phyloP scores from a whole-genome alignment of 2,113 vertebrate genomes.

The Chaetodon auriga region DNA sequence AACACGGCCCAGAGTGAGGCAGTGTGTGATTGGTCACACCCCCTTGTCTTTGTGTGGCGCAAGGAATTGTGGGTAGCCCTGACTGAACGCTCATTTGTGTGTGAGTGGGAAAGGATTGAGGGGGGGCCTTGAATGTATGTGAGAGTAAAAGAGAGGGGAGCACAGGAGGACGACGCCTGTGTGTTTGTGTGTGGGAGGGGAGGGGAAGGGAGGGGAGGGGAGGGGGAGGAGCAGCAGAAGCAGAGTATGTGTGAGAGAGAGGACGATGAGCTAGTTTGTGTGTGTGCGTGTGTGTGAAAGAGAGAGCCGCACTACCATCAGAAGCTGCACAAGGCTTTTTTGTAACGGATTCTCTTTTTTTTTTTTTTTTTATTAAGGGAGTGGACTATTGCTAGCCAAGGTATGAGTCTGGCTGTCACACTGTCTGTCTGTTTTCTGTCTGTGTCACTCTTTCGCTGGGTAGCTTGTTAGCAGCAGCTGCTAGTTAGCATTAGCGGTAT shows the following conservation, averaged over 20 bases:
- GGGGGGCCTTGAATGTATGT: slow-evolving; percentile 20
- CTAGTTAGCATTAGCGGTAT: slow-evolving; percentile 61
- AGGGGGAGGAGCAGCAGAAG: neutral
- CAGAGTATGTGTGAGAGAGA: slow-evolving; percentile 61
- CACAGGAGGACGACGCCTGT: neutral
- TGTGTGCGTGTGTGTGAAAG: slow-evolving; percentile 50
- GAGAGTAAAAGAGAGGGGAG: neutral
- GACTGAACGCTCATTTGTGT: slow-evolving; percentile 91
- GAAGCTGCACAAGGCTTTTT: slow-evolving; percentile 81
- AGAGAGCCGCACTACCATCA: slow-evolving; percentile 38
- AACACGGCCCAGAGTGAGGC: slow-evolving; percentile 77
- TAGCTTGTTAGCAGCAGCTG: slow-evolving; percentile 47
- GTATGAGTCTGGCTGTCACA: slow-evolving; percentile 70
- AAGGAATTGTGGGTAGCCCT: slow-evolving; percentile 92
- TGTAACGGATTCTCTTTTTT: slow-evolving; percentile 77
- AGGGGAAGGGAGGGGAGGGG: neutral
- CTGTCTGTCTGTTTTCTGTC: slow-evolving; percentile 10
- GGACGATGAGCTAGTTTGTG: slow-evolving; percentile 39
- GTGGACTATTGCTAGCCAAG: slow-evolving; percentile 82
- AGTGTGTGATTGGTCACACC: slow-evolving; percentile 95
- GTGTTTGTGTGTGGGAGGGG: slow-evolving; percentile 18
- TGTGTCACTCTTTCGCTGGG: slow-evolving; percentile 24
- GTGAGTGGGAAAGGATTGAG: slow-evolving; percentile 45
- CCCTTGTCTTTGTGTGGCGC: slow-evolving; percentile 94
- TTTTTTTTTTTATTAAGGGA: slow-evolving; percentile 73